Base-by-base conservation (phyloP, 1,140 invertebrate genomes). In the Lamellibrachia luymesi region DNA sequence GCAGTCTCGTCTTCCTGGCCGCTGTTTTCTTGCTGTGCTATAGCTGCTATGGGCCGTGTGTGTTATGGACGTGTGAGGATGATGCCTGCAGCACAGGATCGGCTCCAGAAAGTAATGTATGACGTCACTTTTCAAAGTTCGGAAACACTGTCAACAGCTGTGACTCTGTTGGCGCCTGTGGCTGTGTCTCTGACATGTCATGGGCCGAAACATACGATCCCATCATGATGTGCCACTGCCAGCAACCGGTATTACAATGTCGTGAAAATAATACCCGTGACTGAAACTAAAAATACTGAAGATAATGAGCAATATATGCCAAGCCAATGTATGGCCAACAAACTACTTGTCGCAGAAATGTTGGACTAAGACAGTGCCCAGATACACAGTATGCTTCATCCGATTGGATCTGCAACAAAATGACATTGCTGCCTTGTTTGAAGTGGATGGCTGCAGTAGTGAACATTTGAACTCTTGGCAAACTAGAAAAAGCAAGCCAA, bases 21-120 rank as follows among this genome's bases (percentile, higher is more conserved):
- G 98, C 99, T 17, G 98, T 99, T 80, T 98, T 98, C 95, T 97
- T 99, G 4, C 98, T 99, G 94, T 99, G 99, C 96, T 99, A 99
- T 96, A 99, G 98, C 96, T 99, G 98, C 91, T 97, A 98, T 91
- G 98, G 98, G 8, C 98, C 98, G 96, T 99, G 99, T 96, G 97
- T 99, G 90, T 98, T 99, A 95, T 99, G 98, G 98, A 50, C 92
- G 17, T 93, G 93, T 90, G 93, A 89, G 25, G 90, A 92, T 8
- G 51, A 92, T 17, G 50, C 64, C 13, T 80, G 64, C 64, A 80
- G 25, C 17, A 80, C 64, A 80, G 64, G 13, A 10, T 91, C 64
- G 64, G 64, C 64, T 80, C 8, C 64, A 80, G 64, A 80, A 80
- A 80, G 64, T 80, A 80, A 10, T 80, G 64, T 80, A 80, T 80